Percentiles rank a stretch among this genome's conserved stretches.
Evolutionary conservation across 1,140 invertebrate genomes (phyloP).

Genomic region (Solen grandis): DNA sequence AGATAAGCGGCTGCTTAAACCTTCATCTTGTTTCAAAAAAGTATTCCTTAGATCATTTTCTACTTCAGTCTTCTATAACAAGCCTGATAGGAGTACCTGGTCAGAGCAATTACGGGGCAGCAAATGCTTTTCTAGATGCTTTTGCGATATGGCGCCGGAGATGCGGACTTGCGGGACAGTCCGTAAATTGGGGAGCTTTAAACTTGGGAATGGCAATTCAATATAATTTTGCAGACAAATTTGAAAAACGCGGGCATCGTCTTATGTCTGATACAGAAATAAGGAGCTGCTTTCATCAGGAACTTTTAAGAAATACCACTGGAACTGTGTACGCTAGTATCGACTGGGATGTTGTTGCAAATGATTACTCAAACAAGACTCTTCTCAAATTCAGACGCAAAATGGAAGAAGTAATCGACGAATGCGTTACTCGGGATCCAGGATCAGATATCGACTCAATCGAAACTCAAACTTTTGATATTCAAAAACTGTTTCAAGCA

Average conservation of each 20-base stretch:
- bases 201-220: conserved; percentile 39
- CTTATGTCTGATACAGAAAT: conserved; percentile 22
- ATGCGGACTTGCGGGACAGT: conserved; percentile 42
- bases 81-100: conserved; percentile 53
- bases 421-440: too few relatives aligned
- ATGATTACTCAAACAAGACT: too few relatives aligned
- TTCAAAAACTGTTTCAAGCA: too few relatives aligned
- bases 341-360: too few relatives aligned
- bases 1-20: conserved; percentile 43
- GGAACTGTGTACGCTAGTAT: conserved; percentile 10
- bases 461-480: too few relatives aligned
- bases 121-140: conserved; percentile 56
- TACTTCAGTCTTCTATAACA: conserved; percentile 55
- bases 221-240: conserved; percentile 22
- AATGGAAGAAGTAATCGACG: too few relatives aligned
- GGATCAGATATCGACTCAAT: too few relatives aligned
- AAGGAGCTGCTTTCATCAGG: conserved; percentile 39
- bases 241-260: conserved; percentile 27
- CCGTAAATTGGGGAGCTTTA: conserved; percentile 59
- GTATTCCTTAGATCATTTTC: conserved; percentile 56
- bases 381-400: too few relatives aligned
- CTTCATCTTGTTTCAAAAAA: conserved; percentile 37
- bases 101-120: conserved; percentile 57
- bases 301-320: conserved; percentile 19
- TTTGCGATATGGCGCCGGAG: conserved; percentile 44